Conservation (phyloP, 2,888 invertebrate genomes). For the Sclerodermus sp. region DNA sequence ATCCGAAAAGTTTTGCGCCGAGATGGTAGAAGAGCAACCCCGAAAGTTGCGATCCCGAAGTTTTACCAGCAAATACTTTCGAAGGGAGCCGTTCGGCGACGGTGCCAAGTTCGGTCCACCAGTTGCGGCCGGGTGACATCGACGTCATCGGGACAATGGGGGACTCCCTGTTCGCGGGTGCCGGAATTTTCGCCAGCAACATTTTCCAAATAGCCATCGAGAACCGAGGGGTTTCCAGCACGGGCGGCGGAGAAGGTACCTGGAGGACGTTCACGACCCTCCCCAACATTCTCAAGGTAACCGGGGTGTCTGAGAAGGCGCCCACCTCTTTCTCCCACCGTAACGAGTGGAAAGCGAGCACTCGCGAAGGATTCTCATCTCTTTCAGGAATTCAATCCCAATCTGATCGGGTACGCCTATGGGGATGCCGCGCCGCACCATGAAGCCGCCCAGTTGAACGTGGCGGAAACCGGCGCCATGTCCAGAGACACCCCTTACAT, state of each 20-base stretch:
- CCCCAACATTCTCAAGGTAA: conserved; percentile 72
- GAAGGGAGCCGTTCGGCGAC: conserved; percentile 37
- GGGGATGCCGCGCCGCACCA: conserved; percentile 60
- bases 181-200: conserved; percentile 60
- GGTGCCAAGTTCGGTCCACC: conserved; percentile 62
- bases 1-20: too few species aligned
- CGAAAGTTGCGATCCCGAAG: too few species aligned
- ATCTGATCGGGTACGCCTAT: conserved; percentile 65
- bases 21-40: not conserved
- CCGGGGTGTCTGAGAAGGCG: too few species aligned
- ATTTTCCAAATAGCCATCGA: conserved; percentile 55
- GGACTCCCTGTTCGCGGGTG: conserved; percentile 65
- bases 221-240: conserved; percentile 40
- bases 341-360: too few species aligned
- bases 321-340: too few species aligned
- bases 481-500: conserved; percentile 64
- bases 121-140: conserved; percentile 65
- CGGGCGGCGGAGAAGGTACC: conserved; percentile 66
- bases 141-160: conserved; percentile 65
- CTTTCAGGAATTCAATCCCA: conserved; percentile 64
- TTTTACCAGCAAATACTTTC: too few species aligned
- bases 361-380: too few species aligned
- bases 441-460: conserved; percentile 61
- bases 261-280: conserved; percentile 73
- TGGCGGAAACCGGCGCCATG: conserved; percentile 65